Conservation (phyloP, 1,140 invertebrate genomes). For the Ruditapes philippinarum region DNA sequence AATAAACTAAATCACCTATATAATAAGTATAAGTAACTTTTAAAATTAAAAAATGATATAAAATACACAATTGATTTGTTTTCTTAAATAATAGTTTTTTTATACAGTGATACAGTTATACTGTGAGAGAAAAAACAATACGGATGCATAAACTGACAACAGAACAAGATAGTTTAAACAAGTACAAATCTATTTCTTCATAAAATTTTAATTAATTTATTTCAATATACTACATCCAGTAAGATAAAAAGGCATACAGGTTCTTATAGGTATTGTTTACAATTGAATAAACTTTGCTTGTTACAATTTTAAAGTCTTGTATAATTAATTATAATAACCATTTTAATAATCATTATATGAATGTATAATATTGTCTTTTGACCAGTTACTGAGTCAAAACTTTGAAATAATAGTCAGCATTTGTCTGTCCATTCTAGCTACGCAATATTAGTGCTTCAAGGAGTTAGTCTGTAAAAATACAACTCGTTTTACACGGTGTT, state of each 20-base stretch:
- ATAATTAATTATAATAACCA: neutral
- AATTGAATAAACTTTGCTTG: neutral
- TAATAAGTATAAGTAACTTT: neutral
- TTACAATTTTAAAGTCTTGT: neutral
- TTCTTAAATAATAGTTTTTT: no score
- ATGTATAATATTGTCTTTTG: neutral
- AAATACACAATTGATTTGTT: neutral
- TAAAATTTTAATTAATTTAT: neutral
- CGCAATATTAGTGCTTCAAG: neutral
- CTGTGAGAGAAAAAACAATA: neutral
- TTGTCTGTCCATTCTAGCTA: neutral
- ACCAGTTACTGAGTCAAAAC: neutral
- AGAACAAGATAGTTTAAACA: neutral
- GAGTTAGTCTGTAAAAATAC: neutral
- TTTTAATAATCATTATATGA: neutral
- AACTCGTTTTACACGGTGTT: neutral
- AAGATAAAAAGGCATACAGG: neutral
- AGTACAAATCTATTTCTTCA: neutral
- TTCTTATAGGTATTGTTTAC: neutral
- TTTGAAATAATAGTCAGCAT: neutral
- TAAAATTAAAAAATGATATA: neutral
- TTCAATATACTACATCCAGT: neutral
- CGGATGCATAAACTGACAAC: conserved; percentile 31
- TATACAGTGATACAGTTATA: conserved; percentile 34
- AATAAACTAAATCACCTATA: no score